Conservation (phyloP, 2,113 vertebrate species). For the Semnornis frantzii region DNA sequence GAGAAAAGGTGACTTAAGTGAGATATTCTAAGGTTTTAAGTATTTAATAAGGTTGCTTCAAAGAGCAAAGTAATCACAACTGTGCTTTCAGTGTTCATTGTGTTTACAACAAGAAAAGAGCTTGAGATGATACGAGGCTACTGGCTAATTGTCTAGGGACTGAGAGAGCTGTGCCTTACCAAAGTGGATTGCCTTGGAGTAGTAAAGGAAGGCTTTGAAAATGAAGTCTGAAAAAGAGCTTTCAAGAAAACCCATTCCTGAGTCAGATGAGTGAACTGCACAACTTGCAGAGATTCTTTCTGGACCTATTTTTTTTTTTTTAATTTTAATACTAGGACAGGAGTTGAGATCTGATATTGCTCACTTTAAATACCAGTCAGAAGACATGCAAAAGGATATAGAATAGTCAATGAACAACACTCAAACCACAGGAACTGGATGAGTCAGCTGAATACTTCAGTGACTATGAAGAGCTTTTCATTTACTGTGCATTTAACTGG, state of each 20-base stretch:
- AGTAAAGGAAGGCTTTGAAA: neutral
- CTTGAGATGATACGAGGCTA: neutral
- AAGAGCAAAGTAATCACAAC: neutral
- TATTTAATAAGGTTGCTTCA: neutral
- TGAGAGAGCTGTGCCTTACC: neutral
- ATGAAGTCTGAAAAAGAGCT: neutral
- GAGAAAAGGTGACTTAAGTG: neutral
- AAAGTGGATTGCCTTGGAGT: neutral
- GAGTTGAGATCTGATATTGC: neutral
- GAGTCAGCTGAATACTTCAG: neutral
- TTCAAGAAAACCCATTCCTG: neutral
- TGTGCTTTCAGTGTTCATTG: neutral
- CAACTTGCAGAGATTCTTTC: neutral
- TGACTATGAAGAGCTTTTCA: neutral
- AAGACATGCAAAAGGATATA: neutral
- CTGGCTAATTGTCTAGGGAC: neutral
- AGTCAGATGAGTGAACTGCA: neutral
- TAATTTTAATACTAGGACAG: neutral
- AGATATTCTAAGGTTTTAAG: neutral
- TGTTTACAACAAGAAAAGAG: neutral
- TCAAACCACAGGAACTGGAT: neutral
- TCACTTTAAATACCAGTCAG: neutral
- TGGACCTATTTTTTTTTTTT: neutral
- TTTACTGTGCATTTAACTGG: neutral
- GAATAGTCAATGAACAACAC: neutral